Evolutionary conservation across 37 sponge, comb jelly and placozoan genomes (phyloP), one percentile per base, ranked within the genome.

Genomic region (Ianthella basta): DNA sequence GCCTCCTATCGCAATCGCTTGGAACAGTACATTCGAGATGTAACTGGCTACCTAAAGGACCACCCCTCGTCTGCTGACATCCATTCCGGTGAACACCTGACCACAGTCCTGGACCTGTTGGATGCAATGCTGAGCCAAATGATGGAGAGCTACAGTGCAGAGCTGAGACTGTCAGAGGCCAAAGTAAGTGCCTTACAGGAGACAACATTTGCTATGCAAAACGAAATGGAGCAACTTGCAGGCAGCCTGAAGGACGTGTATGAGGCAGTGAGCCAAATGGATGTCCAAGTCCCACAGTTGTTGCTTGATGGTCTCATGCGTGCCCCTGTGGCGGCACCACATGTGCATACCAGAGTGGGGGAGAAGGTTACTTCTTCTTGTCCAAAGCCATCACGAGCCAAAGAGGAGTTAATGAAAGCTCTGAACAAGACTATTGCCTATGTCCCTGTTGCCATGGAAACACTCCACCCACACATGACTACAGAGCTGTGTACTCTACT

Each of bases 11-110:
- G 82, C 21, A 37, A 20, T 19, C 82, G 82, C 39, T 65, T 82
- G 54, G 82, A 82, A 41, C 65, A 41, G 18, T 82, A 82, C 66
- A 82, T 82, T 1, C 67, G 40, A 27, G 82, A 82, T 32, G n/a
- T 82, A 4, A 65, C 82, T 29, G 39, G 41, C 39, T 60, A 63
- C 41, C 38, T 82, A 30, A 59, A n/a, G 29, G 44, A 82, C 25
- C 59, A 82, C 53, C 78, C 38, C 25, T 8, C 38, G 1, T 12
- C n/a, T 41, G 50, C 3, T 8, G 8, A 3, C 50, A 40, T 19
- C 14, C 4, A 24, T 15, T 18, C 44, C 5, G 54, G 54, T 15
- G 14, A 75, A 40, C 25, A 25, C 25, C 44, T 41, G n/a, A 8
- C 16, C 15, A 36, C 37, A 24, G 54, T 75, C 16, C 54, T 75